A percentile compares a stretch with the other conserved stretches of the same genome.
These are phyloP conservation scores for Drosophila gaucha DNA, from an alignment of 2,888 invertebrate species.

Conservation along the genomic window DNA sequence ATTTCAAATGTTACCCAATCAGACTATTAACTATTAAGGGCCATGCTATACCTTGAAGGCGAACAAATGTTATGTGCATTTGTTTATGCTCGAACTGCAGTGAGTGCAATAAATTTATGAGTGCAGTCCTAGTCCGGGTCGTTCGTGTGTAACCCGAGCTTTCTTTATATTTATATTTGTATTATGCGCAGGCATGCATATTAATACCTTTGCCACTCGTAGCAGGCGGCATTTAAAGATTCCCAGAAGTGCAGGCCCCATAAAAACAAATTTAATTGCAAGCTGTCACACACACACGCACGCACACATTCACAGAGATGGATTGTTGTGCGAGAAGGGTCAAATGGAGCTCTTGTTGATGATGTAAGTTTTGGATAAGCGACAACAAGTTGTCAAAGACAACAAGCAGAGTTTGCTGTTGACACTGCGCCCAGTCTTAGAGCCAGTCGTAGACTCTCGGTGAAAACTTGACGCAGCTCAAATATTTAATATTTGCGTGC, in stretches of 20 bases:
- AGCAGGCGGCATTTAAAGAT: constrained; percentile 52
- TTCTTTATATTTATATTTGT: constrained; percentile 76
- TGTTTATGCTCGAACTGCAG: constrained; percentile 4
- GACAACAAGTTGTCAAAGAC: constrained; percentile 24
- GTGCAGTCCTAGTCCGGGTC: constrained; percentile 65
- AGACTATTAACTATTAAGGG: neutral
- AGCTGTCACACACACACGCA: constrained; percentile 67
- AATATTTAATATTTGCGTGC: constrained; percentile 75
- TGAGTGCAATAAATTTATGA: constrained; percentile 50
- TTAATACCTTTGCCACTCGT: constrained; percentile 59
- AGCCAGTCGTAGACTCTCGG: constrained; percentile 31
- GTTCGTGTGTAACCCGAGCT: constrained; percentile 77
- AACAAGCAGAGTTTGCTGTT: constrained; percentile 42
- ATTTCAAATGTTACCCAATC: too few relatives aligned
- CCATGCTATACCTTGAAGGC: neutral
- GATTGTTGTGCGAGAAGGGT: constrained; percentile 42
- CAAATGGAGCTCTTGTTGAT: constrained; percentile 32
- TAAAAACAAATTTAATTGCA: constrained; percentile 79
- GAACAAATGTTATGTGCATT: neutral
- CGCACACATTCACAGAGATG: constrained; percentile 4
- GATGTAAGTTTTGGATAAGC: constrained; percentile 59
- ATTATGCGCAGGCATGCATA: constrained; percentile 77
- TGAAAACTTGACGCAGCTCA: constrained; percentile 70
- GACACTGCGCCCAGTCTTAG: constrained; percentile 52
- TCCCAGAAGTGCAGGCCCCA: constrained; percentile 71